Evolutionary conservation across 2,888 invertebrate genomes (phyloP), one percentile per base, ranked within the genome.

Genomic region (Heliconius sara): DNA sequence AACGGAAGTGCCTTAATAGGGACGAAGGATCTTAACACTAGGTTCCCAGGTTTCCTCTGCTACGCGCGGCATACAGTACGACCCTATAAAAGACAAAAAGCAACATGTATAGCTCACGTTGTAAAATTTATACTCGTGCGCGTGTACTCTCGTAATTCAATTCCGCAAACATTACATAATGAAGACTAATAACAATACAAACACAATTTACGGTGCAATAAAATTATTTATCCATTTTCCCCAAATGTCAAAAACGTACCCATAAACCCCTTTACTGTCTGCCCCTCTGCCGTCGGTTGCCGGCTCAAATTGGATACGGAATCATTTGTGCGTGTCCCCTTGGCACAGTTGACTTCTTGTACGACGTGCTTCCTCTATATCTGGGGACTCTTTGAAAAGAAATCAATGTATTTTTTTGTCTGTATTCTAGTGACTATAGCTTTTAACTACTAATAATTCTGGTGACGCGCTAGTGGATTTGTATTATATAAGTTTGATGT

Each of bases 281-380:
- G 12, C 75, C 67, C 52, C 52, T 3, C 0, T 3, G 76, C 76
- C 76, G 77, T 77, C 75, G 80, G 79, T 77, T 80, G 39, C 73
- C 71, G 67, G 63, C 73, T 79, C 77, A 79, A 80, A 82, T 81
- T 83, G 79, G 77, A 82, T 78, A 78, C 77, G 65, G 65, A 60
- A 72, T 63, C 80, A 67, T 77, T 81, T 80, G 81, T 80, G 80
- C 79, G 79, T 81, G 76, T 73, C 78, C 66, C 74, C 57, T 71
- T 75, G 71, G 70, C 74, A 71, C 71, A 79, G 77, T 79, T 79
- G 77, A 77, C 75, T 66, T 60, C 73, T 47, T 76, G 68, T 39
- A 67, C 63, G 75, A 60, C 67, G 60, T 70, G 77, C 63, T 74
- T 65, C n/a, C n/a, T 73, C 47, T 66, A 68, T 68, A 79, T 79